Conservation (phyloP, 2,888 invertebrate species). For the Meiosimyza platycephala region DNA sequence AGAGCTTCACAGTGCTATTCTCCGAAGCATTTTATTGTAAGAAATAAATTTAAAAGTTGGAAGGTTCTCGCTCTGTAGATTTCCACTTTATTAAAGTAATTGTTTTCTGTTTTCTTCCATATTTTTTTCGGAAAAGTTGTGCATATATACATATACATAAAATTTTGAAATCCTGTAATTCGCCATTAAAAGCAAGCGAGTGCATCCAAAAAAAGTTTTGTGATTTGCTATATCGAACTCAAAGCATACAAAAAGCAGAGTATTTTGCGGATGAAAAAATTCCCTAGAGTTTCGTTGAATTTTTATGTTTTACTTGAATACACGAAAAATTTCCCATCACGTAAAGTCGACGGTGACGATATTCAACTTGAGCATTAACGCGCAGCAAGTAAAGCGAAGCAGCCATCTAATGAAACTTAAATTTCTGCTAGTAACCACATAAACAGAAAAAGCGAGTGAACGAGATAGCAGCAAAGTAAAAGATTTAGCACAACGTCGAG, state of each 20-base stretch:
- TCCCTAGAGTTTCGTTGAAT: conserved; percentile 45
- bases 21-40: no score
- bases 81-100: no score
- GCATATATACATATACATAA: no score
- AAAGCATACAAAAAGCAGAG: conserved; percentile 39
- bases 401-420: conserved; percentile 14
- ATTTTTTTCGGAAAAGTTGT: no score
- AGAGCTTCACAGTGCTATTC: no score
- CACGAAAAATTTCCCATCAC: conserved; percentile 50
- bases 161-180: no score
- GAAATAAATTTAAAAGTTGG: no score
- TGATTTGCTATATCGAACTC: conserved; percentile 36
- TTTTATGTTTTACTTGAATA: conserved; percentile 43
- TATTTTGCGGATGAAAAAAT: conserved; percentile 42
- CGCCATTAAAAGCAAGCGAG: background rate
- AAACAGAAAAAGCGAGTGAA: conserved; percentile 41
- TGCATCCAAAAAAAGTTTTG: background rate
- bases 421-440: conserved; percentile 39
- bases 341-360: conserved; percentile 46
- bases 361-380: conserved; percentile 39
- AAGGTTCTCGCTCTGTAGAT: no score
- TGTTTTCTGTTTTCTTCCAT: no score
- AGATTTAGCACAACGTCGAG: conserved; percentile 49
- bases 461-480: conserved; percentile 30
- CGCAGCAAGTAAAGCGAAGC: conserved; percentile 27